These are phyloP conservation scores for Varecia variegata DNA, from an alignment of 2,797 vertebrate species.

Conservation along the genomic window DNA sequence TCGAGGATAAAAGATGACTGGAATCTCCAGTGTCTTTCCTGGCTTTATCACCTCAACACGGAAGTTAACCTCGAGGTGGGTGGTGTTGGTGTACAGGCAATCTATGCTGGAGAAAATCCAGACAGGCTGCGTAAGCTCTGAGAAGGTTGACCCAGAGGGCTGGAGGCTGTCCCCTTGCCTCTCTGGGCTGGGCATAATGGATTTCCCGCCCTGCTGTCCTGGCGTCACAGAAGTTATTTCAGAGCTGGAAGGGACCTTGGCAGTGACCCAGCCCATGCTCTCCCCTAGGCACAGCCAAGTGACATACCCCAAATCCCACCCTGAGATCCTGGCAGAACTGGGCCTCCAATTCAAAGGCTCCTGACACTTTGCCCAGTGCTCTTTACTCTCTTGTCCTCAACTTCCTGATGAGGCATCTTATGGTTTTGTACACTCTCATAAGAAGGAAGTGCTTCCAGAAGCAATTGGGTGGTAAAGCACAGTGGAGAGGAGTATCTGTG, in stretches of 20 bases:
- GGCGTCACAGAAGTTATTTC: neutral
- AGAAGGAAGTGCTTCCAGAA: neutral
- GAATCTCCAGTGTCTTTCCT: conserved; percentile 83
- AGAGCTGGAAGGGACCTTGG: neutral
- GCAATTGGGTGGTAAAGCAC: neutral
- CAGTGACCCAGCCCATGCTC: neutral
- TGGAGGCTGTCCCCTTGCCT: neutral
- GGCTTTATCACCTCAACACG: conserved; percentile 81
- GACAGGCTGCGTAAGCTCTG: neutral
- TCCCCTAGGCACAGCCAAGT: neutral
- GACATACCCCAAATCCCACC: neutral
- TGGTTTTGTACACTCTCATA: neutral
- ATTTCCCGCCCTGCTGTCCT: neutral
- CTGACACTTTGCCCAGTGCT: neutral
- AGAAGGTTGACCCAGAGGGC: neutral
- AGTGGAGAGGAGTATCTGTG: neutral
- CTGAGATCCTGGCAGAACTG: neutral
- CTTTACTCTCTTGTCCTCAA: neutral
- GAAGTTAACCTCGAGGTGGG: conserved; percentile 86
- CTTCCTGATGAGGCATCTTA: neutral
- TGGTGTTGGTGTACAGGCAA: conserved; percentile 86
- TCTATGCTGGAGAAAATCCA: conserved; percentile 83
- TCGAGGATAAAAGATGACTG: conserved; percentile 89
- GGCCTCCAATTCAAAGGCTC: neutral
- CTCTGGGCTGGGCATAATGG: neutral